Evolutionary conservation across 2,797 vertebrate genomes (phyloP).

Genomic region (Champsocephalus gunnari): DNA sequence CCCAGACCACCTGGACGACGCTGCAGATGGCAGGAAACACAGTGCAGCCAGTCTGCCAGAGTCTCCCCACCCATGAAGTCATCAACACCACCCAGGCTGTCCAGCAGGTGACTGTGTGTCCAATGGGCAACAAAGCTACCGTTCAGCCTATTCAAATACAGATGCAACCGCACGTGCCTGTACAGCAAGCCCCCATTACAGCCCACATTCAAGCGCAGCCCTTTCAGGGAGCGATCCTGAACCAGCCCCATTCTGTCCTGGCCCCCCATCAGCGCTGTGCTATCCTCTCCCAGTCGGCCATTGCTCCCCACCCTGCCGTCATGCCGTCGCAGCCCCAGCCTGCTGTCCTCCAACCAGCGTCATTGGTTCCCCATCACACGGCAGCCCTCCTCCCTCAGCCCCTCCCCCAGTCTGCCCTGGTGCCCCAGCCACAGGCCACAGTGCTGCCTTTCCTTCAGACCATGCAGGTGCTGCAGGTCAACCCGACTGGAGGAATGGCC

Average conservation of each 20-base stretch:
- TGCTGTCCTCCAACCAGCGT: conserved; percentile 73
- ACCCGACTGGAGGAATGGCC: conserved; percentile 82
- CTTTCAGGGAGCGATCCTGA: conserved; percentile 71
- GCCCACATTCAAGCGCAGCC: conserved; percentile 77
- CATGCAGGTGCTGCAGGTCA: conserved; percentile 98
- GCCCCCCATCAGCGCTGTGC: conserved; percentile 74
- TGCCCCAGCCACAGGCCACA: conserved; percentile 84
- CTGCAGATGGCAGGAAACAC: conserved; percentile 95
- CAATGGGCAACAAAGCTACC: conserved; percentile 80
- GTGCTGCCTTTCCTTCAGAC: conserved; percentile 93
- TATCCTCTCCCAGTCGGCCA: conserved; percentile 77
- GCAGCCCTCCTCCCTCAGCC: conserved; percentile 81
- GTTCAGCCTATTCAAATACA: conserved; percentile 86
- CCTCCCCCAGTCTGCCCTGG: conserved; percentile 67
- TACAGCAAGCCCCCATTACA: conserved; percentile 78
- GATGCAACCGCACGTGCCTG: conserved; percentile 77
- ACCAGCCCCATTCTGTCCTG: conserved; percentile 66
- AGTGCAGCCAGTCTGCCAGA: conserved; percentile 90
- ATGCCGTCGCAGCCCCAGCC: conserved; percentile 73
- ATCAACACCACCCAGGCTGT: conserved; percentile 74
- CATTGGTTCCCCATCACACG: conserved; percentile 77
- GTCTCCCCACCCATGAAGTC: conserved; percentile 79
- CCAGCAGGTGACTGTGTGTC: conserved; percentile 82
- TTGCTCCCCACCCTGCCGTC: conserved; percentile 72
- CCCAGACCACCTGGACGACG: conserved; percentile 98